Base-by-base conservation (phyloP, 2,888 invertebrate species). In the Nomada ferruginata region DNA sequence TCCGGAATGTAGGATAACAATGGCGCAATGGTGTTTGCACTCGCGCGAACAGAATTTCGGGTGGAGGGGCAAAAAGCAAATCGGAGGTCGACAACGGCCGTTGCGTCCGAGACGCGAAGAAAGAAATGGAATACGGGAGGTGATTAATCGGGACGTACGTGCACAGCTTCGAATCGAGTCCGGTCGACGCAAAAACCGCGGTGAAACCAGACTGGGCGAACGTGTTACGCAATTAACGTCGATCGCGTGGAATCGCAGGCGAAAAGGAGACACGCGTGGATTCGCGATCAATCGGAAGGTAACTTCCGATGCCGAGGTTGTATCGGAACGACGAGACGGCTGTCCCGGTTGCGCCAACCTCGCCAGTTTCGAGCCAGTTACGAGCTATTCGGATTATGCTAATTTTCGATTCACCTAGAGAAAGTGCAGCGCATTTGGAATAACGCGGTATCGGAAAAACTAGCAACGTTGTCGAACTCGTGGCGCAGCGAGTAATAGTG, bases 201-300 rank as follows among this genome's bases (percentile, higher is more conserved):
- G 57, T 55, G 71, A 76, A 74, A 78, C 77, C 71, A 68, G 83
- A 80, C 74, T 20, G 55, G 73, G 57, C 15, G 73, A 72, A 76
- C 53, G 60, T 18, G 75, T 82, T 82, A 52, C 75, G 85, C 52
- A 80, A 85, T 78, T 69, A 80, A 80, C 77, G 76, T 59, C 50
- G 57, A 61, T 44, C 69, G 66, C 36, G 72, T 29, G 69, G 75
- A 74, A 50, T 64, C 64, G 69, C 63, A 64, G 69, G 63, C 11
- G 63, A 26, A 60, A 73, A 65, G 23, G 20, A 65, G 76, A 66
- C 52, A n/a, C 2, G 47, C 53, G 55, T 55, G 42, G 26, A 59
- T 50, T 23, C 26, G 26, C 10, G 26, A 47, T 20, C n/a, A 18
- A 65, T 29, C 15, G 47, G 1, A 2, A 18, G 18, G 50, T 18